A percentile compares a stretch with the other conserved stretches of the same genome.
Conservation (phyloP, 2,797 vertebrate species). For the Pampus argenteus region DNA sequence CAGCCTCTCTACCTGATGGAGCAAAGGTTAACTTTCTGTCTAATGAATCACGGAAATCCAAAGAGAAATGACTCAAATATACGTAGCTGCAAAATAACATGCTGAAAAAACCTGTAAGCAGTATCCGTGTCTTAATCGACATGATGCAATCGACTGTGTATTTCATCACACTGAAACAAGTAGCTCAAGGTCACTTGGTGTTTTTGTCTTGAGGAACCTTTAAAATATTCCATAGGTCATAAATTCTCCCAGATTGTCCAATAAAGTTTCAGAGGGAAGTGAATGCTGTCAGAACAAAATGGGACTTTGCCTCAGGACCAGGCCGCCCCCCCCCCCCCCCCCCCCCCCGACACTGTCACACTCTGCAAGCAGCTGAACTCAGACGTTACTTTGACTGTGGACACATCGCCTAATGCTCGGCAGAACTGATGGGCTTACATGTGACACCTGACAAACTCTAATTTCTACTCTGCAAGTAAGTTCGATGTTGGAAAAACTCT, state of each 20-base stretch:
- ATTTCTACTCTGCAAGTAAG: conserved; percentile 64
- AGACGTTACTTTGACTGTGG: conserved; percentile 34
- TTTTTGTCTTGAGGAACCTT: conserved; percentile 20
- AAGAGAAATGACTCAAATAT: conserved; percentile 25
- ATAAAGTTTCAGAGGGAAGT: conserved; percentile 58
- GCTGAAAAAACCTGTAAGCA: conserved; percentile 8
- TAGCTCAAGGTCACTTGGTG: conserved; percentile 5
- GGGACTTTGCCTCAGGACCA: conserved; percentile 73
- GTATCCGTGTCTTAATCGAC: conserved; percentile 8
- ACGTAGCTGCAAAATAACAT: conserved; percentile 5
- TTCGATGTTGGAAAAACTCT: not conserved
- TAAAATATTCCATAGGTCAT: conserved; percentile 69
- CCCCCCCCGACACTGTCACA: conserved; percentile 35
- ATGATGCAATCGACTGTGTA: conserved; percentile 12
- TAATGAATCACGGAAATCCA: conserved; percentile 63
- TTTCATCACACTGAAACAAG: conserved; percentile 24
- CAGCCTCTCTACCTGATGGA: conserved; percentile 29
- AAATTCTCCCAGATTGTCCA: conserved; percentile 59
- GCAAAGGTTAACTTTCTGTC: conserved; percentile 74
- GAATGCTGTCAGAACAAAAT: conserved; percentile 47
- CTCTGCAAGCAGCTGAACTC: conserved; percentile 21
- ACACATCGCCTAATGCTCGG: conserved; percentile 16
- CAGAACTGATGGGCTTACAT: conserved; percentile 28
- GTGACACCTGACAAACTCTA: conserved; percentile 34
- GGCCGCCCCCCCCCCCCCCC: conserved; percentile 57